phyloP scores from a whole-genome alignment of 2,113 vertebrate genomes.

The Lethenteron reissneri region DNA sequence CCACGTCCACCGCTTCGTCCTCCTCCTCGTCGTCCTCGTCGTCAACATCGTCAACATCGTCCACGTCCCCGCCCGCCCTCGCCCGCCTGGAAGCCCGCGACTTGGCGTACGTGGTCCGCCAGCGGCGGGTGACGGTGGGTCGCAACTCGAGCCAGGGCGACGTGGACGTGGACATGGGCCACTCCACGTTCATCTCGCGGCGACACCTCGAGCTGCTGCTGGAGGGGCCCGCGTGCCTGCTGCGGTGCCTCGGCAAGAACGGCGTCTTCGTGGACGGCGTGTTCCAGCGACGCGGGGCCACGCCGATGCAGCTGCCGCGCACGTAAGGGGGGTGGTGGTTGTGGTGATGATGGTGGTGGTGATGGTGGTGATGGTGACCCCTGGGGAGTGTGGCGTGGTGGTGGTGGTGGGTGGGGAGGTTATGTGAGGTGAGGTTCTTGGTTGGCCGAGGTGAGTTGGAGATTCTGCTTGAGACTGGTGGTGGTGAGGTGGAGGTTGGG shows the following conservation, averaged over 20 bases:
- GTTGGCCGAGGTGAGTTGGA: too few species aligned
- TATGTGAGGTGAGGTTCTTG: too few species aligned
- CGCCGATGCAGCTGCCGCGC: slow-evolving; percentile 49
- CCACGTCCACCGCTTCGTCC: too few species aligned
- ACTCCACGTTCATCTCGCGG: slow-evolving; percentile 83
- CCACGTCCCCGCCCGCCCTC: slow-evolving; percentile 13
- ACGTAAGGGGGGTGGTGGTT: slow-evolving; percentile 37
- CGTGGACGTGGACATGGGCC: slow-evolving; percentile 94
- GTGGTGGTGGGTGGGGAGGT: too few species aligned
- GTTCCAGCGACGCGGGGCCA: slow-evolving; percentile 73
- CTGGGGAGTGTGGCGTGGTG: too few species aligned
- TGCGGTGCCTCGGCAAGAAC: slow-evolving; percentile 70
- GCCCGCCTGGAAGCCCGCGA: slow-evolving; percentile 38
- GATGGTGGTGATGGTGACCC: too few species aligned
- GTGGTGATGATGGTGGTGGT: too few species aligned
- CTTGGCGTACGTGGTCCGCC: slow-evolving; percentile 88
- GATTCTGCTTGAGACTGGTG: too few species aligned
- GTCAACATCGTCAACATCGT: too few species aligned
- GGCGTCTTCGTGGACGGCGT: slow-evolving; percentile 79
- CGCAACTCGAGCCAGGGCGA: slow-evolving; percentile 88
- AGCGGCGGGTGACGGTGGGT: slow-evolving; percentile 68
- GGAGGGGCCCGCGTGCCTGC: slow-evolving; percentile 53
- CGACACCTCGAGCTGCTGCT: slow-evolving; percentile 73
- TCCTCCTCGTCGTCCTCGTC: too few species aligned
- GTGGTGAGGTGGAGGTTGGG: too few species aligned